A percentile compares a stretch with the other conserved stretches of the same genome.
Evolutionary conservation across 1,140 invertebrate species (phyloP).

Genomic region (Chelonus insularis): DNA sequence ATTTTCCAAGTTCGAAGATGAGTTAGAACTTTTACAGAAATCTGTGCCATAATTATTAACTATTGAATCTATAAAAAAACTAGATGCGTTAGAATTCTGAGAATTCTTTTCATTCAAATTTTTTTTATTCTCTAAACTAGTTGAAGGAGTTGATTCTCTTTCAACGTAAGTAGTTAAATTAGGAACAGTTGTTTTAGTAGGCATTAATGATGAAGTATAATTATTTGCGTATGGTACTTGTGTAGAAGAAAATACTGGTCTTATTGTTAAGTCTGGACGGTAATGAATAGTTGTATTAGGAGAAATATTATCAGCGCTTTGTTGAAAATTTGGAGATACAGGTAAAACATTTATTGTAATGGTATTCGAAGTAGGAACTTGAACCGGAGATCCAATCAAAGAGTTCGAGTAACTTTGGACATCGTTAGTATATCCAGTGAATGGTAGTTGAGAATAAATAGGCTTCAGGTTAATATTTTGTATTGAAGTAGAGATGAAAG

Average conservation of each 20-base stretch:
- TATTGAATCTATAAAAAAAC: slow-evolving; percentile 40
- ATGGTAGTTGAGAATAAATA: slow-evolving; percentile 55
- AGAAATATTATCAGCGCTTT: slow-evolving; percentile 48
- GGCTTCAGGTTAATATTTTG: slow-evolving; percentile 59
- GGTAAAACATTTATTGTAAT: slow-evolving; percentile 56
- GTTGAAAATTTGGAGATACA: slow-evolving; percentile 55
- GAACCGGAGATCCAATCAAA: slow-evolving; percentile 47
- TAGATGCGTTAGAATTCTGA: slow-evolving; percentile 43
- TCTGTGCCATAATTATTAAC: slow-evolving; percentile 4
- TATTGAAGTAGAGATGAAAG: slow-evolving; percentile 62
- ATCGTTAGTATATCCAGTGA: slow-evolving; percentile 50
- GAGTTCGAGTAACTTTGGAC: slow-evolving; percentile 46
- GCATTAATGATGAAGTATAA: slow-evolving; percentile 36
- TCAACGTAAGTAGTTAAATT: slow-evolving; percentile 27
- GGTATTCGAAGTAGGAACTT: slow-evolving; percentile 51
- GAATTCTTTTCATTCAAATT: slow-evolving; percentile 33
- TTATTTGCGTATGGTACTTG: slow-evolving; percentile 54
- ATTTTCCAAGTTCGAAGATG: too few relatives aligned
- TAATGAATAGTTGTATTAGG: slow-evolving; percentile 39
- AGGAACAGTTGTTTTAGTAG: neutral
- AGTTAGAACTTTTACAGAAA: neutral
- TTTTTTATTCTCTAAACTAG: slow-evolving; percentile 33
- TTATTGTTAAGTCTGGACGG: slow-evolving; percentile 19
- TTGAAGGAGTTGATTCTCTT: slow-evolving; percentile 29
- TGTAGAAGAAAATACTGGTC: slow-evolving; percentile 48